Base-by-base conservation (phyloP, 2,888 invertebrate species). In the Plagodis pulveraria region DNA sequence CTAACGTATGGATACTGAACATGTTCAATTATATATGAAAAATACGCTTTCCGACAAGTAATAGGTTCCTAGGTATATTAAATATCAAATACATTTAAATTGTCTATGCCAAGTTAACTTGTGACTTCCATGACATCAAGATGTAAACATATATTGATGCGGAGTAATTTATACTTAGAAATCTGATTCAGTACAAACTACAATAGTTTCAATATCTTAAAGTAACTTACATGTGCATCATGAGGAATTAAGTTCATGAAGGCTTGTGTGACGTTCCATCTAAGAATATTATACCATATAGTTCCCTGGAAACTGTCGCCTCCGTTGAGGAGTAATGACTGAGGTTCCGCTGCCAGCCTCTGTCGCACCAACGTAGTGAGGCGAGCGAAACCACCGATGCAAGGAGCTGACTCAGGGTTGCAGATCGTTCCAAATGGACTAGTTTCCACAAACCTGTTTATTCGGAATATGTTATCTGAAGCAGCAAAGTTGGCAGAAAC, bases 201-300 rank as follows among this genome's bases (percentile, higher is more conserved):
- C n/a, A n/a, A n/a, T n/a, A n/a, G n/a, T n/a, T n/a, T n/a, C n/a
- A n/a, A n/a, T n/a, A n/a, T n/a, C n/a, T n/a, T n/a, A n/a, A n/a
- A n/a, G n/a, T 5, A 7, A 86, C 89, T 89, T 84, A 96, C 96
- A 92, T 96, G 95, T 0, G 95, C 97, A 77, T 97, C 96, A 73
- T 96, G 96, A 5, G 95, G 94, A 7, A 97, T 77, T 80, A 95
- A 91, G 74, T 97, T 97, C 88, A 97, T 94, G 72, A 98, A 96
- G 50, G 95, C 88, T 42, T 95, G 94, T 0, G 97, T 96, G 0
- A 96, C 96, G 66, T 95, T 95, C 96, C 96, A 96, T 67, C 95
- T 89, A 44, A 95, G 91, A 4, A 96, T 76, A 62, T 95, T 95
- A 77, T 97, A 97, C 96, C 96, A 97, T 5, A 97, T 89, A 0